These are phyloP conservation scores for Melitaea cinxia DNA, from an alignment of 1,140 invertebrate genomes.

Conservation along the genomic window DNA sequence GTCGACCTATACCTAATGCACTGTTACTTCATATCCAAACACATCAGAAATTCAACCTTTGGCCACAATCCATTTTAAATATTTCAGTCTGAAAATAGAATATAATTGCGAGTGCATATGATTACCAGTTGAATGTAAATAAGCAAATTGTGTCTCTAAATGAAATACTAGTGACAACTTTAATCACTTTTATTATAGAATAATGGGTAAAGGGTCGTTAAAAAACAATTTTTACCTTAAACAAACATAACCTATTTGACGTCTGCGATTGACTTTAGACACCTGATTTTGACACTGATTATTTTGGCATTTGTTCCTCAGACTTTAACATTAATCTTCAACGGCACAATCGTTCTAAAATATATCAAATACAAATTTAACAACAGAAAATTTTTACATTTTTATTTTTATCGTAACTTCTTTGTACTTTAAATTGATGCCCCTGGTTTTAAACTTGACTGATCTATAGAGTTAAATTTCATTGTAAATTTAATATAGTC, in stretches of 20 bases:
- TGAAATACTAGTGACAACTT: constrained; percentile 15
- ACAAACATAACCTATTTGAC: constrained; percentile 50
- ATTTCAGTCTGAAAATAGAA: constrained; percentile 71
- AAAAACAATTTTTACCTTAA: constrained; percentile 35
- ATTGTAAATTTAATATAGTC: no score
- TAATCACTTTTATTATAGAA: constrained; percentile 25
- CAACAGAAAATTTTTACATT: no score
- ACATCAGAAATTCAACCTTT: constrained; percentile 70
- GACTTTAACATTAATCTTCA: neutral
- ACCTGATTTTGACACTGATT: constrained; percentile 29
- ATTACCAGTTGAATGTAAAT: constrained; percentile 18
- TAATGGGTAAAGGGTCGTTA: constrained; percentile 6
- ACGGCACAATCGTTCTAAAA: neutral
- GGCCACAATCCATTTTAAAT: constrained; percentile 69
- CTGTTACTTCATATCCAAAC: constrained; percentile 64
- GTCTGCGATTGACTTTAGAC: constrained; percentile 25
- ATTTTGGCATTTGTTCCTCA: neutral
- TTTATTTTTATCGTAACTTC: no score
- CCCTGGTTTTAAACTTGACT: no score
- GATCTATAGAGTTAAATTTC: no score
- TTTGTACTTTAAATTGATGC: no score
- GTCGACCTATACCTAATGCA: constrained; percentile 49
- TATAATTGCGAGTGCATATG: constrained; percentile 43
- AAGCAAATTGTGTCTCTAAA: constrained; percentile 17
- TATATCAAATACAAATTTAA: no score